These are phyloP conservation scores for Drosophila nigromelanica DNA, from an alignment of 1,140 invertebrate species.

Conservation along the genomic window DNA sequence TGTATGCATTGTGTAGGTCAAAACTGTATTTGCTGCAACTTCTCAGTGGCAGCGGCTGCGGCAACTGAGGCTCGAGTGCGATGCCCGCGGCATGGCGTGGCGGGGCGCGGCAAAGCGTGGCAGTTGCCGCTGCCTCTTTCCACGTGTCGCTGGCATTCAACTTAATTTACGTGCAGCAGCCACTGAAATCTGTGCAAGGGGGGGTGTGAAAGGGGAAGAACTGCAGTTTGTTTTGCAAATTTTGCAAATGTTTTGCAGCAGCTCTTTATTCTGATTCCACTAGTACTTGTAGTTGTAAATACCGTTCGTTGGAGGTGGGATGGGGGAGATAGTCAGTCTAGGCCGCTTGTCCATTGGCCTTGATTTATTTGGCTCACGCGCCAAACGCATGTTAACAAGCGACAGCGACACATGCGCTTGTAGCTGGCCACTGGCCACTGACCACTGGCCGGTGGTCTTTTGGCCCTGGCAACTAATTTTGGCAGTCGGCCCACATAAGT, in stretches of 20 bases:
- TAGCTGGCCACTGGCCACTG: slow-evolving; percentile 15
- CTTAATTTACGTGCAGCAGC: slow-evolving; percentile 51
- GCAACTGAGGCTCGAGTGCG: slow-evolving; percentile 8
- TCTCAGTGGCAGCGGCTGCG: no score
- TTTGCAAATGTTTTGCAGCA: slow-evolving; percentile 35
- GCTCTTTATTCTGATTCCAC: slow-evolving; percentile 1
- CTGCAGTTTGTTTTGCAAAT: slow-evolving; percentile 58
- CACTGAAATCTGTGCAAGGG: slow-evolving; percentile 36
- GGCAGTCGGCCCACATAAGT: slow-evolving; percentile 55
- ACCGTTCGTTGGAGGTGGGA: background rate
- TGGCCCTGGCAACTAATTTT: slow-evolving; percentile 9
- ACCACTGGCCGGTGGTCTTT: slow-evolving; percentile 1
- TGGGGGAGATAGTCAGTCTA: background rate
- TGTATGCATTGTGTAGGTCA: no score
- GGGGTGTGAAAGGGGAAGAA: background rate
- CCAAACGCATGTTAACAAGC: slow-evolving; percentile 78
- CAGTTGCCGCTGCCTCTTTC: background rate
- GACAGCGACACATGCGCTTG: slow-evolving; percentile 24
- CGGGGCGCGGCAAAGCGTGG: slow-evolving; percentile 2
- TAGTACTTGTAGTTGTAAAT: slow-evolving; percentile 13
- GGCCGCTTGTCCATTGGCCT: slow-evolving; percentile 40
- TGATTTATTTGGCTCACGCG: slow-evolving; percentile 78
- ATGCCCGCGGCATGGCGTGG: slow-evolving; percentile 12
- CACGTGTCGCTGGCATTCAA: slow-evolving; percentile 39
- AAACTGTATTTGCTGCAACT: background rate